Conservation (phyloP, 2,888 invertebrate genomes). For the Macaria notata region DNA sequence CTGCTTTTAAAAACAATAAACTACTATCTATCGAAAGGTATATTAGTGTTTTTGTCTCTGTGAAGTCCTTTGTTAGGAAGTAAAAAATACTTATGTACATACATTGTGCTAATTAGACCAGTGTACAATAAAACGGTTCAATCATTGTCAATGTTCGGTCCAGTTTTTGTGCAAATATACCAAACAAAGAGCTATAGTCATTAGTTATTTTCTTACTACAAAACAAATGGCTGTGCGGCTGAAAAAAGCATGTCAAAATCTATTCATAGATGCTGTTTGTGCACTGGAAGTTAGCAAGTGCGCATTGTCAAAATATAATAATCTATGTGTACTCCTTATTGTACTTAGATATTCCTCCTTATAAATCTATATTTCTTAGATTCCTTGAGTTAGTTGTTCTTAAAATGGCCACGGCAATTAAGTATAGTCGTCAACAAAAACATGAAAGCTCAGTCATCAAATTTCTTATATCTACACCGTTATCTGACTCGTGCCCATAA, state of each 20-base stretch:
- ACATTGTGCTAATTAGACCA: constrained; percentile 15
- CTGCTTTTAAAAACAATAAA: too few species aligned
- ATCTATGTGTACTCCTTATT: too few species aligned
- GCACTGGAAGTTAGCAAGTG: neutral
- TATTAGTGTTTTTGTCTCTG: too few species aligned
- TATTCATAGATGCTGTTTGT: constrained; percentile 1
- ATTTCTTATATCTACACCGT: constrained; percentile 18
- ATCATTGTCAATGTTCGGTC: constrained; percentile 34
- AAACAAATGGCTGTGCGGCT: constrained; percentile 23
- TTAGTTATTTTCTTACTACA: constrained; percentile 31
- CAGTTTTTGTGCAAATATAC: constrained; percentile 43
- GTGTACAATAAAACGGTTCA: constrained; percentile 22
- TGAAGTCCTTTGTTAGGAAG: too few species aligned
- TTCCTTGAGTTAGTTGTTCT: too few species aligned
- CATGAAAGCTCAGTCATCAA: constrained; percentile 4
- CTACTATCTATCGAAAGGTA: too few species aligned
- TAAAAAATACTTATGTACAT: neutral
- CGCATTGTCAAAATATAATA: too few species aligned
- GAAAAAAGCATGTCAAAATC: constrained; percentile 25
- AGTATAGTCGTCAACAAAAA: too few species aligned
- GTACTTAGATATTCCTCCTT: too few species aligned
- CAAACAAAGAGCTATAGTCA: constrained; percentile 35
- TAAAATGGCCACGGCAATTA: too few species aligned
- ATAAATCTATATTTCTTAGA: too few species aligned
- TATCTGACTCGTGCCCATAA: constrained; percentile 27